A percentile compares a stretch with the other conserved stretches of the same genome.
phyloP scores from a whole-genome alignment of 2,888 invertebrate species.

The Cheilosia variabilis region DNA sequence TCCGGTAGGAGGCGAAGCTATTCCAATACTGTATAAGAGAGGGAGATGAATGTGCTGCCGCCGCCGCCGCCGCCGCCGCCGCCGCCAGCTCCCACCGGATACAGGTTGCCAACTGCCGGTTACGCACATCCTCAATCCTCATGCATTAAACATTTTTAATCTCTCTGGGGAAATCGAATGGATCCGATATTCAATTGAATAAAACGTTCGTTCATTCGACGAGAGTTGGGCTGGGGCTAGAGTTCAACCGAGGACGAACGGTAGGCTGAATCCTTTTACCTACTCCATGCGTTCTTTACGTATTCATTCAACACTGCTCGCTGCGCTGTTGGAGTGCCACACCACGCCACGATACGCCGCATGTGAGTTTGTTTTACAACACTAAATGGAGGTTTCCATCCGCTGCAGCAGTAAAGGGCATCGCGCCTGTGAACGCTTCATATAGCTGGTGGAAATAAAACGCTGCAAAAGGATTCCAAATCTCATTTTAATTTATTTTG shows the following conservation, averaged over 20 bases:
- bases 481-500: constrained; percentile 75
- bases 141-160: constrained; percentile 76
- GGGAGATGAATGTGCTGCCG: background rate
- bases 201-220: constrained; percentile 69
- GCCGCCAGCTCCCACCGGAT: constrained; percentile 47
- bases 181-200: constrained; percentile 75
- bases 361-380: constrained; percentile 68
- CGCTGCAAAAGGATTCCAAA: constrained; percentile 69
- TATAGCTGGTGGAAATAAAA: constrained; percentile 35
- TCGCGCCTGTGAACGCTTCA: constrained; percentile 23
- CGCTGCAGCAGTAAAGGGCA: constrained; percentile 39
- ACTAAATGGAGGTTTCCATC: constrained; percentile 47
- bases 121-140: constrained; percentile 74
- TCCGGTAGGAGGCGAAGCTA: constrained; percentile 35
- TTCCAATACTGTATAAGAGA: background rate
- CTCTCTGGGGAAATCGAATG: constrained; percentile 74
- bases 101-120: constrained; percentile 70
- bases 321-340: constrained; percentile 13
- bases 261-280: constrained; percentile 41
- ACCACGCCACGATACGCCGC: constrained; percentile 40
- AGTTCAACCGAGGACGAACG: constrained; percentile 1
- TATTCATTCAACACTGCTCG: constrained; percentile 63
- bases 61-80: background rate
- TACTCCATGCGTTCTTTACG: constrained; percentile 43
- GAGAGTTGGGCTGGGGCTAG: constrained; percentile 4